Percentiles rank a stretch among this genome's conserved stretches.
These are phyloP conservation scores for Tachyglossus aculeatus DNA, from an alignment of 2,797 vertebrate species.

Conservation along the genomic window DNA sequence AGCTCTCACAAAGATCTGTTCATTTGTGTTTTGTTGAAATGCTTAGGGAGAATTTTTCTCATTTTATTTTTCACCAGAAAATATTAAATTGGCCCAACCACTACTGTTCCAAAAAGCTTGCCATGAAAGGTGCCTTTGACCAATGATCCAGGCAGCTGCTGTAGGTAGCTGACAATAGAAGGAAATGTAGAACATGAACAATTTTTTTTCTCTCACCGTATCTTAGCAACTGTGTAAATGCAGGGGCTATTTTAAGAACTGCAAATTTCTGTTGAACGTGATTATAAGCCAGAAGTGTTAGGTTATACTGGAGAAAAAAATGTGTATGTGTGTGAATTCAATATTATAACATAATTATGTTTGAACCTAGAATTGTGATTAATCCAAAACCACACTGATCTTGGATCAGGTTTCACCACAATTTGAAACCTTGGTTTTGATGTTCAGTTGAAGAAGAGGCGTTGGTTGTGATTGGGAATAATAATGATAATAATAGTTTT, in stretches of 20 bases:
- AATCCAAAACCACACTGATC: too few relatives aligned
- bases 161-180: conserved; percentile 16
- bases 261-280: conserved; percentile 68
- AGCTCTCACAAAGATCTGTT: neutral
- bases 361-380: neutral
- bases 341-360: neutral
- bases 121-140: neutral
- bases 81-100: neutral
- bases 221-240: conserved; percentile 73
- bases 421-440: too few relatives aligned
- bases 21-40: neutral
- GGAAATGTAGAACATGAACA: conserved; percentile 45
- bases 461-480: too few relatives aligned
- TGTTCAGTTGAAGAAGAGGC: too few relatives aligned
- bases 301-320: conserved; percentile 50
- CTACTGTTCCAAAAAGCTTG: neutral
- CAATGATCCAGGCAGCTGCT: conserved; percentile 6
- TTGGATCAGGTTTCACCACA: too few relatives aligned
- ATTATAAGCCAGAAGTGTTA: conserved; percentile 59
- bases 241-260: conserved; percentile 73
- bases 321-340: neutral
- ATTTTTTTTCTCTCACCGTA: conserved; percentile 51
- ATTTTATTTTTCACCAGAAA: neutral
- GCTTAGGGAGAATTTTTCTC: neutral
- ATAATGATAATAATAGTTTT: too few relatives aligned